Evolutionary conservation across 2,888 invertebrate species (phyloP), one percentile per base, ranked within the genome.

Genomic region (Anarsia innoxiella): DNA sequence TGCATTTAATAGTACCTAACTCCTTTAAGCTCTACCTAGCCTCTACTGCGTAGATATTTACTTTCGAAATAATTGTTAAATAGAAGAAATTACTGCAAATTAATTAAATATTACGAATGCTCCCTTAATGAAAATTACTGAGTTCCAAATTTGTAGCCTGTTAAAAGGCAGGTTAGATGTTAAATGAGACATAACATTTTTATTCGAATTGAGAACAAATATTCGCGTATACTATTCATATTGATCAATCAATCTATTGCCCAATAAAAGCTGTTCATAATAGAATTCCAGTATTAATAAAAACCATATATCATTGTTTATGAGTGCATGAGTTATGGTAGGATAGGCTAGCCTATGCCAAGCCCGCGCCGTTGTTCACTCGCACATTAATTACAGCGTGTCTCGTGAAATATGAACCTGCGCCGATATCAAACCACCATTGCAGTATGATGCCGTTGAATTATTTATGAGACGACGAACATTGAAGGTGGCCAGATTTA

Each of bases 381-480:
- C 46, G 61, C 51, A 63, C 70, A 70, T 71, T 73, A 72, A 70
- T 71, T 72, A 72, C 65, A 56, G 54, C 56, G 51, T 64, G 64
- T 59, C 62, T 58, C 57, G 66, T 77, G 73, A 77, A 74, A 76
- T 77, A 77, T 74, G 76, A 66, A 71, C 71, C 73, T 66, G 71
- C 66, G 64, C 53, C 59, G 64, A 69, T 66, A 72, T 65, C 59
- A 45, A 43, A 40, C 56, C 51, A 51, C 51, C 59, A 59, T 61
- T 67, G 69, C 67, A 66, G 62, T 66, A 60, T 60, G 33, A 33
- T 62, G 64, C 56, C 47, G 57, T 56, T 72, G 67, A 69, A 73
- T 74, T 69, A 77, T 76, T 69, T 66, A 74, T 69, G 65, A 56
- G 53, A 39, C 44, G 51, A 11, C 52, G 53, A 49, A 58, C 59